These are phyloP conservation scores for Merluccius polli DNA, from an alignment of 2,797 vertebrate genomes.

Conservation along the genomic window DNA sequence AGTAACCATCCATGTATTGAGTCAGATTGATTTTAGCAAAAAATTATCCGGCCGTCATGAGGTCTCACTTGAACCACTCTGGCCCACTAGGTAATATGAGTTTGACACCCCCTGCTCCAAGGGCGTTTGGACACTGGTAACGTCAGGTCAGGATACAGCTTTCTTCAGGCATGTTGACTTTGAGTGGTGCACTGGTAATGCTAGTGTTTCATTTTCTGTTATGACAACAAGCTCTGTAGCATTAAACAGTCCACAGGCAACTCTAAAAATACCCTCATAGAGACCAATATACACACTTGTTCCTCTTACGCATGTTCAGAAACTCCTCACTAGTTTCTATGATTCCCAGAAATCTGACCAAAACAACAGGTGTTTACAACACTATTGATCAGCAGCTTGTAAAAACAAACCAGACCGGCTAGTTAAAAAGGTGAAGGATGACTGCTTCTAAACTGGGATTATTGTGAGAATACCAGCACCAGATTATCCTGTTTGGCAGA, in stretches of 20 bases:
- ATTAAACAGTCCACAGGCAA: slow-evolving; percentile 30
- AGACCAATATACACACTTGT: slow-evolving; percentile 23
- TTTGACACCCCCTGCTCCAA: too few relatives aligned
- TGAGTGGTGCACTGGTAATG: slow-evolving; percentile 33
- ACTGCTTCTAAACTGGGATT: slow-evolving; percentile 56
- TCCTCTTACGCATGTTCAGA: slow-evolving; percentile 18
- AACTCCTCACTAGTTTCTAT: slow-evolving; percentile 28
- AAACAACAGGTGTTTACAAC: slow-evolving; percentile 12
- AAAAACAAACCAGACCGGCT: slow-evolving; percentile 14
- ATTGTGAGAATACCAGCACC: slow-evolving; percentile 38
- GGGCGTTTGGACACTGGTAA: neutral
- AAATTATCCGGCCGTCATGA: too few relatives aligned
- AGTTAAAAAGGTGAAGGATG: slow-evolving; percentile 32
- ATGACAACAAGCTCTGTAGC: slow-evolving; percentile 61
- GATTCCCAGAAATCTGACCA: slow-evolving; percentile 35
- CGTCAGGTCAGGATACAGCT: slow-evolving; percentile 33
- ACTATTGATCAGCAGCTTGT: neutral
- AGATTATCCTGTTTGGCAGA: slow-evolving; percentile 57
- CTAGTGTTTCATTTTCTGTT: slow-evolving; percentile 55
- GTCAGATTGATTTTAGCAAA: too few relatives aligned
- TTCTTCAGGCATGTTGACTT: slow-evolving; percentile 23
- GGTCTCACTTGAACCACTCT: too few relatives aligned
- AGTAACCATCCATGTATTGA: too few relatives aligned
- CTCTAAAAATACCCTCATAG: slow-evolving; percentile 65
- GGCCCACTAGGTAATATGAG: too few relatives aligned